Evolutionary conservation across 1,140 invertebrate species (phyloP), one percentile per base, ranked within the genome.

Genomic region (Dendroctonus valens): DNA sequence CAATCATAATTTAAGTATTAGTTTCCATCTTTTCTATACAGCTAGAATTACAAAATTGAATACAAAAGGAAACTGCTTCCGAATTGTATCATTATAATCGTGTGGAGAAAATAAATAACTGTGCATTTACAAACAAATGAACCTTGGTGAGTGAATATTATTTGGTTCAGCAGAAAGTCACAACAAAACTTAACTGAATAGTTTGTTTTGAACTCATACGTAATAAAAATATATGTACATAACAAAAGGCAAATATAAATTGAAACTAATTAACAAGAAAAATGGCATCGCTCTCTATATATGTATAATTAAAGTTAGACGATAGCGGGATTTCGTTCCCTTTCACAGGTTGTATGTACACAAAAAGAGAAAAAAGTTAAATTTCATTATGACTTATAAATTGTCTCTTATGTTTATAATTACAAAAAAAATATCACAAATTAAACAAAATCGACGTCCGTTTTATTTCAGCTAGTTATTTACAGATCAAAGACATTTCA

Each of bases 391-490:
- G 72, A 69, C 72, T 70, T 65, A 41, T 11, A 12, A 62, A 42
- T 46, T 54, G 48, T 54, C 48, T 48, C 62, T 49, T 53, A 69
- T 41, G 40, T 67, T 67, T 42, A 63, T 63, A 65, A 60, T 64
- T 68, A 72, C 61, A 66, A 55, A 53, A 67, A 73, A 71, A 70
- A 66, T 73, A 73, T 73, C 71, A 73, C 70, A 71, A 70, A 72
- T 69, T 67, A 38, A 72, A 65, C 60, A 57, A 66, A 63, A 59
- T 51, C 59, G 44, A 67, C 59, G 14, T 60, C 51, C 39, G 40
- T 64, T 52, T 53, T 60, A 62, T 65, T 69, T 48, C 57, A 50
- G 12, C 51, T 65, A 44, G 46, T 59, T 59, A 67, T 60, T 49
- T 67, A 50, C 51, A 57, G 50, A 69, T 40, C 48, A 37, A 48